Evolutionary conservation across 1,140 invertebrate species (phyloP).

Genomic region (Littorina saxatilis): DNA sequence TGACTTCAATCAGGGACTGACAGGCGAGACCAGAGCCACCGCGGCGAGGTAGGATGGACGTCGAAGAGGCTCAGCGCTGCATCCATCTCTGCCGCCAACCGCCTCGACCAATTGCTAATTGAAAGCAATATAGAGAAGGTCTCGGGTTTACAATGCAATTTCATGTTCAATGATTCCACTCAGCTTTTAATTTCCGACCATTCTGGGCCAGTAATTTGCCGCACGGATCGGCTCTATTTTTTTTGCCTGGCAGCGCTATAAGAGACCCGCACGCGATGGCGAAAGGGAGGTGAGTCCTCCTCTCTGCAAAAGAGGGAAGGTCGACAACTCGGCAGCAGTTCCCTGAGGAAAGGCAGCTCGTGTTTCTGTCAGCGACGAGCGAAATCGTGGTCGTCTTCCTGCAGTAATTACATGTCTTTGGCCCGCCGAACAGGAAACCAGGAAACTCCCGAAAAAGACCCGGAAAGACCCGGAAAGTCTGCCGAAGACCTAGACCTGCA

Average conservation of each 20-base stretch:
- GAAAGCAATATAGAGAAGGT: slow-evolving; percentile 40
- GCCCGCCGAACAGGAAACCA: slow-evolving; percentile 10
- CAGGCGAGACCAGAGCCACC: not conserved
- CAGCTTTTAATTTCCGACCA: slow-evolving; percentile 40
- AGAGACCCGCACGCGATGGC: slow-evolving; percentile 20
- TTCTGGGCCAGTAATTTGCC: slow-evolving; percentile 36
- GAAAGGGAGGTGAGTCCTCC: not conserved
- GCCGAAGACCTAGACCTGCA: too few species aligned
- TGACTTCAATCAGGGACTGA: slow-evolving; percentile 35
- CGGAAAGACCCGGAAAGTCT: not conserved
- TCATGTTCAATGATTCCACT: slow-evolving; percentile 42
- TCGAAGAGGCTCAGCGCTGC: not conserved
- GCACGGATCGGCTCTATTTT: slow-evolving; percentile 30
- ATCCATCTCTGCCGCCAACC: slow-evolving; percentile 6
- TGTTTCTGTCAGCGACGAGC: slow-evolving; percentile 20
- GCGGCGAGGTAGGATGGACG: not conserved
- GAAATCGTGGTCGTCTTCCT: slow-evolving; percentile 22
- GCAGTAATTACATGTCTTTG: slow-evolving; percentile 21
- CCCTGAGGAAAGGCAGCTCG: slow-evolving; percentile 15
- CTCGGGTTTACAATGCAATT: slow-evolving; percentile 42
- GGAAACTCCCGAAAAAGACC: slow-evolving; percentile 14
- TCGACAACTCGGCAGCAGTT: not conserved
- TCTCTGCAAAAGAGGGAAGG: too few species aligned
- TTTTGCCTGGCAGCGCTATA: not conserved
- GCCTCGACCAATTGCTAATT: slow-evolving; percentile 33